A percentile compares a stretch with the other conserved stretches of the same genome.
These are phyloP conservation scores for Lasioglossum leucozonium DNA, from an alignment of 2,888 invertebrate species.

Conservation along the genomic window DNA sequence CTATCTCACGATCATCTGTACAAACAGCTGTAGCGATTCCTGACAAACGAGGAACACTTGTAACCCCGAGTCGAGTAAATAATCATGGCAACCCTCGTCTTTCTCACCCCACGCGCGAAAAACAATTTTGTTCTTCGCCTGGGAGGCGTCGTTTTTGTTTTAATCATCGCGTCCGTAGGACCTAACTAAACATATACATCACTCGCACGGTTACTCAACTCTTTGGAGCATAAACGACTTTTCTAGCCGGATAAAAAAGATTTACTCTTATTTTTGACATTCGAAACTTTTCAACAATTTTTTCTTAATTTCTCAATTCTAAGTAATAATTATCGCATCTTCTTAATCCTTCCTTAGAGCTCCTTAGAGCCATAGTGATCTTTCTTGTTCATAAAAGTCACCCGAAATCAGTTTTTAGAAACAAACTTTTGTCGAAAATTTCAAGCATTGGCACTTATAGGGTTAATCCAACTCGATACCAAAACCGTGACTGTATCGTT, in stretches of 20 bases:
- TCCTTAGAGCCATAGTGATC: too few species aligned
- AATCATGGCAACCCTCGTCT: constrained; percentile 1
- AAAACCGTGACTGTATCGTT: neutral
- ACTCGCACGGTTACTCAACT: neutral
- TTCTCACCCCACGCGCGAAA: neutral
- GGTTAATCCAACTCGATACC: too few species aligned
- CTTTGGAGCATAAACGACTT: neutral
- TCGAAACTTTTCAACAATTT: neutral
- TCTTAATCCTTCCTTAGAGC: too few species aligned
- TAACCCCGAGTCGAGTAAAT: neutral
- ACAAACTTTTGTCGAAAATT: too few species aligned
- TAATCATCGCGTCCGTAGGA: neutral
- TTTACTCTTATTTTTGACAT: neutral
- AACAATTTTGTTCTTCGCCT: neutral
- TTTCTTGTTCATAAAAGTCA: neutral
- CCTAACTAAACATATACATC: neutral
- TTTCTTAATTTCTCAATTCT: too few species aligned
- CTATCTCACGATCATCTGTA: constrained; percentile 5
- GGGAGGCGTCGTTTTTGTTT: neutral
- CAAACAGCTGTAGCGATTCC: neutral
- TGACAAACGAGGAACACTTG: constrained; percentile 17
- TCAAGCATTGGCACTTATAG: too few species aligned
- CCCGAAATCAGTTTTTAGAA: too few species aligned
- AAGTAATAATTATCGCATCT: too few species aligned
- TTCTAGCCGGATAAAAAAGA: neutral